Evolutionary conservation across 2,797 vertebrate species (phyloP).

Genomic region (Urophycis tenuis): DNA sequence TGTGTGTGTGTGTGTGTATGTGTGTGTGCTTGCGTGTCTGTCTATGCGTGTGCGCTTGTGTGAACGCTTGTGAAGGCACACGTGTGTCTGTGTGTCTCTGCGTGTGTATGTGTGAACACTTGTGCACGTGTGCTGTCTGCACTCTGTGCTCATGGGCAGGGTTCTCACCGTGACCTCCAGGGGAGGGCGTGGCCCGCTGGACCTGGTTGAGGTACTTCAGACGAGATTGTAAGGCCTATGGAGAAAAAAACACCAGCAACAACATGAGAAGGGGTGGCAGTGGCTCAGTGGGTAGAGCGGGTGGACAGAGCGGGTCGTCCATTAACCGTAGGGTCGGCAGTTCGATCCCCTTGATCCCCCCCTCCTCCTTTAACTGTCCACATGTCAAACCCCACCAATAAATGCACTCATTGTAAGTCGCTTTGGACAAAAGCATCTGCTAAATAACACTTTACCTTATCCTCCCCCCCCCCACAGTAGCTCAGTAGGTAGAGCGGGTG

Average conservation of each 20-base stretch:
- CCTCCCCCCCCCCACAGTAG: too few relatives aligned
- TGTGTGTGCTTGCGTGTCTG: background rate
- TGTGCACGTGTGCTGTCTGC: slow-evolving; percentile 27
- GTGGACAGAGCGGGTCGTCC: too few relatives aligned
- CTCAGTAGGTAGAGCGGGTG: too few relatives aligned
- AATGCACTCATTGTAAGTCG: too few relatives aligned
- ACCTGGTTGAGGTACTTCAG: slow-evolving; percentile 67
- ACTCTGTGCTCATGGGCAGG: slow-evolving; percentile 21
- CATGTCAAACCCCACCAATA: too few relatives aligned
- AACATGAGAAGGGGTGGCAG: background rate
- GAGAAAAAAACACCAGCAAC: slow-evolving; percentile 19
- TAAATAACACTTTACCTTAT: too few relatives aligned
- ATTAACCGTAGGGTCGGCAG: too few relatives aligned
- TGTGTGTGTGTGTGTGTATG: slow-evolving; percentile 1
- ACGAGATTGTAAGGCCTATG: slow-evolving; percentile 77
- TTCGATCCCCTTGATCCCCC: too few relatives aligned
- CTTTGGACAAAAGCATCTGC: too few relatives aligned
- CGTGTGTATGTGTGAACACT: slow-evolving; percentile 2
- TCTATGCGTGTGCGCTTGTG: background rate
- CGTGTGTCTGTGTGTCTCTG: background rate
- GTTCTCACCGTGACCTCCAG: background rate
- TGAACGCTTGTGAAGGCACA: background rate
- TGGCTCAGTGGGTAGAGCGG: too few relatives aligned
- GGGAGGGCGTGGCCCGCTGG: slow-evolving; percentile 33
- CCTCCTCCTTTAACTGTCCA: too few relatives aligned